A percentile compares a stretch with the other conserved stretches of the same genome.
These are phyloP conservation scores for Loripinus fragilis DNA, from an alignment of 2,888 invertebrate genomes.

Conservation along the genomic window DNA sequence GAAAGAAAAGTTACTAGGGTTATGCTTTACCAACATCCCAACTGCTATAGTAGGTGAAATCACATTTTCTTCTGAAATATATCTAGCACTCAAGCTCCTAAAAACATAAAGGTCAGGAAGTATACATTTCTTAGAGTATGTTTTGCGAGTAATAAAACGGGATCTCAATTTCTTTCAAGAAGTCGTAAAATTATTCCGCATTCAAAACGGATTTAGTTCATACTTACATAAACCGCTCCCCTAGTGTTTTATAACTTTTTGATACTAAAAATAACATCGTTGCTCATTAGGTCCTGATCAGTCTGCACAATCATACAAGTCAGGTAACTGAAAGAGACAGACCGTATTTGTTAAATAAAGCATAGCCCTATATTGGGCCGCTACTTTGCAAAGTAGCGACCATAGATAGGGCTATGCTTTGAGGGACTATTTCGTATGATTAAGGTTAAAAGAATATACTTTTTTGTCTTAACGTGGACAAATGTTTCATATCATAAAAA, in stretches of 20 bases:
- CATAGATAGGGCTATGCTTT: too few species aligned
- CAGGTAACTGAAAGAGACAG: too few species aligned
- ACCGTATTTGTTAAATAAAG: too few species aligned
- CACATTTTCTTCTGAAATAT: not conserved
- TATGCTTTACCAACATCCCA: too few species aligned
- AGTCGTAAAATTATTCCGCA: conserved; percentile 47
- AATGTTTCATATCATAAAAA: conserved; percentile 18
- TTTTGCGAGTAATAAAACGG: conserved; percentile 24
- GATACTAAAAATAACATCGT: too few species aligned
- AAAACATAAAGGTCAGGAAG: conserved; percentile 6
- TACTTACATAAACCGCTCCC: not conserved
- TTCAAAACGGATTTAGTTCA: conserved; percentile 20
- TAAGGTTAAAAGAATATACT: not conserved
- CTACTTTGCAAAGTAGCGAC: too few species aligned
- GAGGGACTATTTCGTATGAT: too few species aligned
- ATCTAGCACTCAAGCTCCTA: not conserved
- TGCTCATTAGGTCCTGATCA: too few species aligned
- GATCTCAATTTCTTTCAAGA: conserved; percentile 41
- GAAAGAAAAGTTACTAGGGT: too few species aligned
- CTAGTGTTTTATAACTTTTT: not conserved
- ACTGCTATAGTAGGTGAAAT: too few species aligned
- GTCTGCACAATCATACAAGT: too few species aligned
- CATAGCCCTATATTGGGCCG: too few species aligned
- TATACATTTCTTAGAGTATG: not conserved
- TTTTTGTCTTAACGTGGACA: conserved; percentile 1